phyloP scores from a whole-genome alignment of 92 coral and sea anemone species.

The Ricordea florida region DNA sequence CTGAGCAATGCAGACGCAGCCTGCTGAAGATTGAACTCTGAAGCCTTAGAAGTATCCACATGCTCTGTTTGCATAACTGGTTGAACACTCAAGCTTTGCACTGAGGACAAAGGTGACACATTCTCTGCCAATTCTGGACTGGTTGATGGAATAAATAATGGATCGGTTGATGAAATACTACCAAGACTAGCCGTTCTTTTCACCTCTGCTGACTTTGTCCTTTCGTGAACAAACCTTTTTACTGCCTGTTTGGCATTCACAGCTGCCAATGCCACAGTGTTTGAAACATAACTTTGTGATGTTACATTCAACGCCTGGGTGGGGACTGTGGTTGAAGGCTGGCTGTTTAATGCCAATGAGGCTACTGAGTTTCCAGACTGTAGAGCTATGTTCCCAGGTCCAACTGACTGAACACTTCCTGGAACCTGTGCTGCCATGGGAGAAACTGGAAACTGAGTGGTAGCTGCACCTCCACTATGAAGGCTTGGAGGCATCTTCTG shows the following conservation, averaged over 20 bases:
- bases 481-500: constrained; percentile 37
- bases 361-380: not conserved
- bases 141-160: not conserved
- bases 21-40: constrained; percentile 88
- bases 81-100: not conserved
- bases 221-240: constrained; percentile 82
- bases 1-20: constrained; percentile 96
- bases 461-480: not conserved
- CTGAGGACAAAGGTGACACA: not conserved
- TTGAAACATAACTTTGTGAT: not conserved
- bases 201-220: constrained; percentile 87
- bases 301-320: not conserved
- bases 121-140: not conserved
- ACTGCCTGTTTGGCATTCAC: constrained; percentile 92
- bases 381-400: not conserved
- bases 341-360: not conserved
- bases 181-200: constrained; percentile 40
- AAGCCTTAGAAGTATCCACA: not conserved
- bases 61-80: not conserved
- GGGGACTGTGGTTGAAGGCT: not conserved
- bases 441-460: constrained; percentile 6
- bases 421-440: not conserved
- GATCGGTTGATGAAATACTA: not conserved
- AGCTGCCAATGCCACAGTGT: constrained; percentile 8
- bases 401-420: not conserved